Conservation (phyloP, 2,113 vertebrate genomes). For the Delphinus delphis region DNA sequence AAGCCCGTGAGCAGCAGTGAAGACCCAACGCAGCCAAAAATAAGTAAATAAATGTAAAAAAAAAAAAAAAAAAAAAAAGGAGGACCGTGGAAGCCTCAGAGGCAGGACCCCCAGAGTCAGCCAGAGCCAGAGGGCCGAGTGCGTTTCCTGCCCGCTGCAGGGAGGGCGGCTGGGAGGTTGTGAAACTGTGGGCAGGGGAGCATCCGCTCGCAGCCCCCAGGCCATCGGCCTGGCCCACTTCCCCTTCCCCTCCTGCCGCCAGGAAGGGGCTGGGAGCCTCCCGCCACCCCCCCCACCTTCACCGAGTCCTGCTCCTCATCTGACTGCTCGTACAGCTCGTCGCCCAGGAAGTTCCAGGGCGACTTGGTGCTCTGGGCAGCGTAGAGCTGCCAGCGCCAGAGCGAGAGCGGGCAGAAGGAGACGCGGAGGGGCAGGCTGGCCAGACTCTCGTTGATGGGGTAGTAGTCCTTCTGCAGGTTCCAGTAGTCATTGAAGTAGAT, state of each 20-base stretch:
- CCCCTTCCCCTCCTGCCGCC: background rate
- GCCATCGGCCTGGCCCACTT: background rate
- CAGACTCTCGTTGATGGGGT: conserved; percentile 92
- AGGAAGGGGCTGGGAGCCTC: background rate
- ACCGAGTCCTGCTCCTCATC: conserved; percentile 98
- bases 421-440: conserved; percentile 89
- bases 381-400: conserved; percentile 98
- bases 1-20: too few relatives aligned
- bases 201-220: background rate
- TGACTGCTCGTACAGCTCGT: conserved; percentile 95
- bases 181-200: background rate
- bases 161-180: background rate
- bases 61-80: too few relatives aligned
- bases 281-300: conserved; percentile 85
- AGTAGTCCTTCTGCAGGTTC: conserved; percentile 98
- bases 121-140: background rate
- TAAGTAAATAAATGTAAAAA: too few relatives aligned
- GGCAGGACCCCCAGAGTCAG: background rate
- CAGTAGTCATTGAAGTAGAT: conserved; percentile 98
- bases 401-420: conserved; percentile 91
- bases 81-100: background rate
- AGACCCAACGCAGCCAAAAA: too few relatives aligned
- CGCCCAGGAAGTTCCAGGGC: conserved; percentile 95
- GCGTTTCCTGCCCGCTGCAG: background rate
- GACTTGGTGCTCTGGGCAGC: conserved; percentile 94